phyloP scores from a whole-genome alignment of 2,888 invertebrate species.

The Hyposoter dolosus region DNA sequence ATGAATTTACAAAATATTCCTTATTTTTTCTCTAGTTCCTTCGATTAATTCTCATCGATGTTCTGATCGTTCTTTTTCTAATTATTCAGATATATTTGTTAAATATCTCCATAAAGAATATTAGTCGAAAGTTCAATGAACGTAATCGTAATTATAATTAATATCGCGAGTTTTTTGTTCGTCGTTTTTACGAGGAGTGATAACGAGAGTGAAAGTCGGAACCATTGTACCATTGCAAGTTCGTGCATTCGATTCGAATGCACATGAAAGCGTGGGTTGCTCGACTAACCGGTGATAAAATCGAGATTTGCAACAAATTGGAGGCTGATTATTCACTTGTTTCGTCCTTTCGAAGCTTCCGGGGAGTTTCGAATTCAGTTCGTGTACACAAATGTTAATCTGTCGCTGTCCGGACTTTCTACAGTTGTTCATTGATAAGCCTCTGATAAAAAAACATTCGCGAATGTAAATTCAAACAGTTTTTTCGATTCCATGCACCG shows the following conservation, averaged over 20 bases:
- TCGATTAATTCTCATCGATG: background rate
- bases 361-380: background rate
- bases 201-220: constrained; percentile 1
- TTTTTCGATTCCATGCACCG: too few relatives aligned
- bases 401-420: background rate
- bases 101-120: background rate
- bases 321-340: background rate
- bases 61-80: background rate
- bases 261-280: background rate
- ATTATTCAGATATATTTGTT: background rate
- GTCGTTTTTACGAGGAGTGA: background rate
- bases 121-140: background rate
- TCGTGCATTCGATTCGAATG: background rate
- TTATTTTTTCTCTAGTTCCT: background rate
- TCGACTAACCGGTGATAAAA: constrained; percentile 14
- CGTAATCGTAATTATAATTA: background rate
- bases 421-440: background rate
- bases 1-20: background rate
- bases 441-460: background rate
- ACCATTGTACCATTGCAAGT: background rate
- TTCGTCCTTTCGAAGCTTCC: constrained; percentile 16
- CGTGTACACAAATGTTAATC: background rate
- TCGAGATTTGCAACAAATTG: background rate
- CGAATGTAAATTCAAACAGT: background rate
- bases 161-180: background rate